Base-by-base conservation (phyloP, 37 sponge, comb jelly and placozoan species). In the Aplysina aerophoba region DNA sequence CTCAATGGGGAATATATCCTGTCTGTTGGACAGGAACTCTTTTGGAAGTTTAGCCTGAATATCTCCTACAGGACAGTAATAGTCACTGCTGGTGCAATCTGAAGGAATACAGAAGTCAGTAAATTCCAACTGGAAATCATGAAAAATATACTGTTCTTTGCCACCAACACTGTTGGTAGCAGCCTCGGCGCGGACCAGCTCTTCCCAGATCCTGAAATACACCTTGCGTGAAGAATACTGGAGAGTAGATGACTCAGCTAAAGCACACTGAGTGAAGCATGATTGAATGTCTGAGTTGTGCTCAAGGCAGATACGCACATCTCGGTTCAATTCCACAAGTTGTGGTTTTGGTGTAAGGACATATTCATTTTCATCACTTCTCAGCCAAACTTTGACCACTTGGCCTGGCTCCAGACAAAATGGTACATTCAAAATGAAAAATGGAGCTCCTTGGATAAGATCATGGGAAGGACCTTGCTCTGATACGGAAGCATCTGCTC, bases 111-210 rank as follows among this genome's bases (percentile, higher is more conserved):
- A 1, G 37, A 75, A 75, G n/a, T 53, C 78, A 75, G 24, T 50
- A 11, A 75, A 93, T 16, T 85, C 66, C 15, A 93, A 74, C 14
- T 14, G 19, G 25, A 87, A 91, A 82, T 90, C 78, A 33, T 68
- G n/a, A 22, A 85, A 39, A 2, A 74, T 25, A n/a, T 67, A 50
- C 24, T 19, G 35, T 41, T 75, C 62, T 2, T 64, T 39, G 24
- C 86, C 84, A 50, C 54, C 80, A 15, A 93, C 81, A 85, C 93
- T 90, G 0, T 56, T 40, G 4, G 39, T 72, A 6, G 90, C 88
- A 40, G 85, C 90, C 60, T 93, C 93, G 22, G 93, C 93, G 27
- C 90, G 71, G 30, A 93, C 24, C 0, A 93, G 67, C 17, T 69
- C 80, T 40, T 90, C 85, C 93, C 93, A 93, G 0, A 85, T 56